A percentile compares a stretch with the other conserved stretches of the same genome.
These are phyloP conservation scores for Chouioia cunea DNA, from an alignment of 2,888 invertebrate genomes.

Conservation along the genomic window DNA sequence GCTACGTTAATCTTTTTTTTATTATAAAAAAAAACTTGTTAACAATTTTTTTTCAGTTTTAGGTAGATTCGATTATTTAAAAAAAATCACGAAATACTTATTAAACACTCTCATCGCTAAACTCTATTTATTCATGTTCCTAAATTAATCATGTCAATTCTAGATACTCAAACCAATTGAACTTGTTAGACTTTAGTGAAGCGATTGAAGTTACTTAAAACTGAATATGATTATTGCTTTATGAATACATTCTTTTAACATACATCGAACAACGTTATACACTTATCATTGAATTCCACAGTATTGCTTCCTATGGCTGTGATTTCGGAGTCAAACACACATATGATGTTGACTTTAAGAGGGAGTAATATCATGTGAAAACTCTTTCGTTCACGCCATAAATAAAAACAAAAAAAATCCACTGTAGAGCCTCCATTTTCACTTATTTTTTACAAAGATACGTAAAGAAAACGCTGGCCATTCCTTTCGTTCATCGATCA, in stretches of 20 bases:
- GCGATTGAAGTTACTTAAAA: too few species aligned
- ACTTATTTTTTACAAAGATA: slow-evolving; percentile 20
- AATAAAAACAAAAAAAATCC: slow-evolving; percentile 23
- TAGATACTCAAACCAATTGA: too few species aligned
- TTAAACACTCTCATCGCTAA: not conserved
- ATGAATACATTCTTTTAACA: slow-evolving; percentile 31
- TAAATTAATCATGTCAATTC: too few species aligned
- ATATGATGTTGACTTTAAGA: slow-evolving; percentile 67
- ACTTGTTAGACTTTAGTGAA: too few species aligned
- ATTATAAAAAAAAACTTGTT: slow-evolving; percentile 30
- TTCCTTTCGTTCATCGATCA: slow-evolving; percentile 27
- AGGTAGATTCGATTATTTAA: slow-evolving; percentile 30
- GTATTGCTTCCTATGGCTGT: slow-evolving; percentile 68
- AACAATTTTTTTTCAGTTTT: slow-evolving; percentile 25
- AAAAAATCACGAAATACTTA: not conserved
- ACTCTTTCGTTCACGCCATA: slow-evolving; percentile 65
- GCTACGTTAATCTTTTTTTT: slow-evolving; percentile 26
- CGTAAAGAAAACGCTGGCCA: slow-evolving; percentile 40
- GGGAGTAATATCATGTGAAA: slow-evolving; percentile 66
- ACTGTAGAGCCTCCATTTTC: slow-evolving; percentile 36
- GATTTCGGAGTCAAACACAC: slow-evolving; percentile 62
- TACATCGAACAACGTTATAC: slow-evolving; percentile 26
- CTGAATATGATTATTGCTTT: slow-evolving; percentile 24
- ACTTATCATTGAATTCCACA: slow-evolving; percentile 53
- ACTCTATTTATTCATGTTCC: too few species aligned